phyloP scores from a whole-genome alignment of 2,888 invertebrate species.

The Ichneumoninae sp. region DNA sequence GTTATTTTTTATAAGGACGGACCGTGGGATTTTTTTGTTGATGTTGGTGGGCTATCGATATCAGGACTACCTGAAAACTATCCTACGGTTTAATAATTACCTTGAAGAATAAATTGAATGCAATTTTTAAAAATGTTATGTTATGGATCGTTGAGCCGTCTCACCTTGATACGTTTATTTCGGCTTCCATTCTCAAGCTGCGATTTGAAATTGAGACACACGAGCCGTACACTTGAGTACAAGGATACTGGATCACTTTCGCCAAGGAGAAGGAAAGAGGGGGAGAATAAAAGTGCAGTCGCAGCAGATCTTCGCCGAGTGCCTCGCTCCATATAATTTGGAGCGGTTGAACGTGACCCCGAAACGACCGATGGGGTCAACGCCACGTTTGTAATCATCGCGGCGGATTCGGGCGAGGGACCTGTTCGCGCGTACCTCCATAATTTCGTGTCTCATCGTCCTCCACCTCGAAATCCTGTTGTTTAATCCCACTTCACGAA shows the following conservation, averaged over 20 bases:
- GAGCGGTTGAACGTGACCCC: conserved; percentile 81
- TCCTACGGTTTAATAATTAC: neutral
- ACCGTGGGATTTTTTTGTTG: conserved; percentile 47
- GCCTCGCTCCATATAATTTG: conserved; percentile 82
- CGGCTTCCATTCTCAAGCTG: conserved; percentile 4
- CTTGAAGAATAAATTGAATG: neutral
- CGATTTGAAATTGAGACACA: conserved; percentile 68
- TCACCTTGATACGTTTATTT: neutral
- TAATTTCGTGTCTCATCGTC: conserved; percentile 31
- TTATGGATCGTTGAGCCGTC: neutral
- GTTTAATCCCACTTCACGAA: neutral
- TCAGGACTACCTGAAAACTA: conserved; percentile 24
- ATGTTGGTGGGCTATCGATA: conserved; percentile 6
- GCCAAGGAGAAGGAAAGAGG: conserved; percentile 27
- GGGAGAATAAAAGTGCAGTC: conserved; percentile 30
- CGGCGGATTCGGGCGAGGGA: conserved; percentile 50
- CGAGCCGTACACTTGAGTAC: conserved; percentile 75
- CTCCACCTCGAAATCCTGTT: neutral
- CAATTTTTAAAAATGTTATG: neutral
- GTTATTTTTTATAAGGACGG: conserved; percentile 54
- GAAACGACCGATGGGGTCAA: conserved; percentile 80
- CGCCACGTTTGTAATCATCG: conserved; percentile 82
- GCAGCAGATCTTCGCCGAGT: conserved; percentile 46
- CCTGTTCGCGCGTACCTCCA: conserved; percentile 81
- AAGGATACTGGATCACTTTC: conserved; percentile 15